A percentile compares a stretch with the other conserved stretches of the same genome.
Evolutionary conservation across 2,113 vertebrate species (phyloP).

Genomic region (Parotia lawesii): DNA sequence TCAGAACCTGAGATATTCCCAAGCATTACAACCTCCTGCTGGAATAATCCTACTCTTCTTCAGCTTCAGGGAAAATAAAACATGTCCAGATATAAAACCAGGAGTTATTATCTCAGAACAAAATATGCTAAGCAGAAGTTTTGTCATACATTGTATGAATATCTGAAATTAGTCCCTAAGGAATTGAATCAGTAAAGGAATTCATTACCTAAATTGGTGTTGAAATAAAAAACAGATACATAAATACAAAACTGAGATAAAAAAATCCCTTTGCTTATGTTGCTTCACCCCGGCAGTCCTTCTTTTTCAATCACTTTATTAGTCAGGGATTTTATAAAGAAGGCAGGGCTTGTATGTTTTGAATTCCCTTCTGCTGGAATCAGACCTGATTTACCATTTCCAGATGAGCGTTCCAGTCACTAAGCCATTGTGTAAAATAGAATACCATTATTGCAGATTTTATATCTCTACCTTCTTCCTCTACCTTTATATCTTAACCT

Average conservation of each 20-base stretch:
- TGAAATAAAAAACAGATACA: background rate
- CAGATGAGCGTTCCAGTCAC: background rate
- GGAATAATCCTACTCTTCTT: background rate
- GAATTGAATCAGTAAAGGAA: background rate
- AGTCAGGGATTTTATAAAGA: background rate
- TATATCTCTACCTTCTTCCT: background rate
- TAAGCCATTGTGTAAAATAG: background rate
- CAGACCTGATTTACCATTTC: background rate
- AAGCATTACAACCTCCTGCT: background rate
- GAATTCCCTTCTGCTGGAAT: background rate
- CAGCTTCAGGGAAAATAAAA: background rate
- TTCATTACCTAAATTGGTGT: background rate
- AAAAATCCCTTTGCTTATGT: background rate
- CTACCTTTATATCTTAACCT: background rate
- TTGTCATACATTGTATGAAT: background rate
- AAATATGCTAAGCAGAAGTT: background rate
- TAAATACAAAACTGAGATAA: background rate
- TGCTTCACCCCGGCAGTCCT: background rate
- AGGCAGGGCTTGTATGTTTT: background rate
- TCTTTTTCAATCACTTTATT: background rate
- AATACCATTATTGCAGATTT: background rate
- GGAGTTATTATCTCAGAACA: background rate
- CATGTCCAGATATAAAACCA: background rate
- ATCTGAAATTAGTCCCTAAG: background rate
- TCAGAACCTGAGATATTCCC: background rate